Evolutionary conservation across 2,113 vertebrate species (phyloP), one percentile per base, ranked within the genome.

Genomic region (Alces alces): DNA sequence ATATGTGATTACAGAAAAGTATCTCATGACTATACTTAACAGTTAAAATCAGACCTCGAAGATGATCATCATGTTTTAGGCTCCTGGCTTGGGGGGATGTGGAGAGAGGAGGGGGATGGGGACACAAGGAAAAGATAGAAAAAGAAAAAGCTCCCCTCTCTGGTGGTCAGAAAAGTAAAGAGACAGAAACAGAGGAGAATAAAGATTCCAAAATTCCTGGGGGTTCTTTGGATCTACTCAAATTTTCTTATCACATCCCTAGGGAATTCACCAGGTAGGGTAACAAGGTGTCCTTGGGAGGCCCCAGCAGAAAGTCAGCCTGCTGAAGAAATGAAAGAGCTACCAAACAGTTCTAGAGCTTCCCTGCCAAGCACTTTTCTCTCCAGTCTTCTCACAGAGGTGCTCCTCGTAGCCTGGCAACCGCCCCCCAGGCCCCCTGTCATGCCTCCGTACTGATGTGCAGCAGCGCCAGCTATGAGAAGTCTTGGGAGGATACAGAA

Each of bases 351-450:
- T 76, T 79, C 30, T 6, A n/a, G 43, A 86, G 73, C 84, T 97
- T n/a, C 91, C 64, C 45, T n/a, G 66, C 33, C 87, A 23, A 2
- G 39, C 61, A 79, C 33, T 8, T 11, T 70, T 61, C 47, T 70
- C 64, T 90, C 58, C 83, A 47, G 36, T 43, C 86, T 45, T 13
- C 2, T 13, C 30, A 10, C 36, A 30, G 82, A 78, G 39, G 76
- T 70, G 43, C 79, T 27, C 17, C 55, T 16, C 0, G 94, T 94
- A 93, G 82, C 97, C 84, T 95, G 86, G 97, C 94, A 97, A 97
- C 95, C 3, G 0, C 12, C 3, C 78, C 73, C 57, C 8, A 3
- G 14, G 87, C 60, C 58, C 82, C 70, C 82, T 66, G 93, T 15
- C 21, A 61, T 0, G 1, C 47, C 0, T 2, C 43, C 1, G 9